Evolutionary conservation across 2,797 vertebrate genomes (phyloP), one percentile per base, ranked within the genome.

Genomic region (Hipposideros larvatus): DNA sequence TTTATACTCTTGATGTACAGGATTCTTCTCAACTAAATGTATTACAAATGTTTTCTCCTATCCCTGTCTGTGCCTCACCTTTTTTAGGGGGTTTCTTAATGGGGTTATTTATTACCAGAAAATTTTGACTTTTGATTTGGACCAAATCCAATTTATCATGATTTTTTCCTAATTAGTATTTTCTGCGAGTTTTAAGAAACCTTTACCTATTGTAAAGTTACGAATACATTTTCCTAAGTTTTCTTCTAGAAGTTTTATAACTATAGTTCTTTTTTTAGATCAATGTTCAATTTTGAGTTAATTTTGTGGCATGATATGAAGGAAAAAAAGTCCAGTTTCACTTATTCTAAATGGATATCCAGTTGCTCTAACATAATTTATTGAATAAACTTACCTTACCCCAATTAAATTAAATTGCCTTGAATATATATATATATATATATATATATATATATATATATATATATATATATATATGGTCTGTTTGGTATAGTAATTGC

Each of bases 1-100:
- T 24, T n/a, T 16, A 22, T 22, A 4, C n/a, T 48, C 28, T 9
- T 22, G 7, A 5, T 16, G 0, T 3, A 8, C 31, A 66, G n/a
- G 7, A 22, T 34, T 31, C 5, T 19, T 24, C 43, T 65, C 43
- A 10, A 48, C 7, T 34, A 10, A 34, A 83, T 16, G 18, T 19
- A 21, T 11, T 4, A 6, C 1, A 43, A 14, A 14, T 43, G 6
- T 41, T 19, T 8, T 10, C 5, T 43, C 78, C 26, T 59, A 26
- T 28, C 37, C 55, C 1, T 0, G 57, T 31, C 41, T 28, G 26
- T 2, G 37, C 41, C 59, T 11, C 4, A 13, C 34, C 66, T 70
- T 51, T 51, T 51, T 51, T 14, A 14, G 48, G 14, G 48, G 48
- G 48, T 66, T n/a, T 46, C 41, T 82, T 31, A 15, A 15, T 24